phyloP scores from a whole-genome alignment of 1,140 invertebrate species.

The Colletes gigas region DNA sequence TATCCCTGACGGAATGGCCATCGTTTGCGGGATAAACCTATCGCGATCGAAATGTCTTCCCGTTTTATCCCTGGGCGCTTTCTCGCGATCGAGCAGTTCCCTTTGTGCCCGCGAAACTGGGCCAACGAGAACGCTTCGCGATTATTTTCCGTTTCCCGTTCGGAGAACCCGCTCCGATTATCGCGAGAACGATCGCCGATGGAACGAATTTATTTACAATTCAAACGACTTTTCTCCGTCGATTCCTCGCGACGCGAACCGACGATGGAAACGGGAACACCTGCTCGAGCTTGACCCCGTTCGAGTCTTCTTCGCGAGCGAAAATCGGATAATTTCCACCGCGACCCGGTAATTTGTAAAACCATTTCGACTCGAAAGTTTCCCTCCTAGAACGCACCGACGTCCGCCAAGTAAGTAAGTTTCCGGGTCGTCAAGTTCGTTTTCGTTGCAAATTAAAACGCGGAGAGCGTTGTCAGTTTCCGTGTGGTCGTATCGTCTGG shows the following conservation, averaged over 20 bases:
- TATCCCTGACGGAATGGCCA: neutral
- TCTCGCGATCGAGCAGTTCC: too few relatives aligned
- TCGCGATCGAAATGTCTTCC: conserved; percentile 14
- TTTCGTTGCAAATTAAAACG: neutral
- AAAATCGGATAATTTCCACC: neutral
- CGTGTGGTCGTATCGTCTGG: neutral
- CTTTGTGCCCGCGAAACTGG: neutral
- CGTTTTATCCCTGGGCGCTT: neutral
- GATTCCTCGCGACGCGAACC: neutral
- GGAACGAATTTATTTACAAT: neutral
- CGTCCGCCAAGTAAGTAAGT: neutral
- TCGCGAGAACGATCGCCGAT: neutral
- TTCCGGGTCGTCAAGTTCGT: neutral
- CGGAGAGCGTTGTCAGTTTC: neutral
- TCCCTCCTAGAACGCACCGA: neutral
- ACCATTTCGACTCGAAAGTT: neutral
- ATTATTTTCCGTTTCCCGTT: conserved; percentile 17
- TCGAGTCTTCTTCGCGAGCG: neutral
- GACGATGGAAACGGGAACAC: neutral
- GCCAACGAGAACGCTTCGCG: neutral
- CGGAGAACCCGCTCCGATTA: neutral
- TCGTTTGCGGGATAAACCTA: conserved; percentile 18
- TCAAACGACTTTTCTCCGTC: neutral
- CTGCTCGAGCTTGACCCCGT: neutral
- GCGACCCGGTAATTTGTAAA: neutral